Conservation (phyloP, 2,888 invertebrate genomes). For the Ametastegia equiseti region DNA sequence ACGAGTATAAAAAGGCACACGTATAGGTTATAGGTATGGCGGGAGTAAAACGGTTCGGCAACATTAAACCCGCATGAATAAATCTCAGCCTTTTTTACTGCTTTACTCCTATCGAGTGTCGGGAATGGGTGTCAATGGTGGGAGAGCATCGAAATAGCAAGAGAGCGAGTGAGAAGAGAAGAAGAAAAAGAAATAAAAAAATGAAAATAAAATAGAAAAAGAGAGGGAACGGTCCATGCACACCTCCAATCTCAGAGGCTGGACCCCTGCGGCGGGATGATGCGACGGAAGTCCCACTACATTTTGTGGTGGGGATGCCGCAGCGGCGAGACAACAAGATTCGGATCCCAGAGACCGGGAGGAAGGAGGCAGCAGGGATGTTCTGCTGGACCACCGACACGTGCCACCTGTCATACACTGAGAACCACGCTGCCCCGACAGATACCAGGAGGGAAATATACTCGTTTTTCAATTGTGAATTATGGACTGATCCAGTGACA, state of each 20-base stretch:
- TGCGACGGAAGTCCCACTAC: conserved; percentile 59
- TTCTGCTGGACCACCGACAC: conserved; percentile 68
- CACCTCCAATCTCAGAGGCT: conserved; percentile 60
- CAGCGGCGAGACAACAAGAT: conserved; percentile 9
- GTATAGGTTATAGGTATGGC: background rate
- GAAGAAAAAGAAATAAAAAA: background rate
- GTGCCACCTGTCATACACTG: conserved; percentile 70
- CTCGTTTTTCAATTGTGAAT: background rate
- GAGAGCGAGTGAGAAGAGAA: conserved; percentile 37
- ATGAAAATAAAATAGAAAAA: too few relatives aligned
- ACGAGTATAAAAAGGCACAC: background rate
- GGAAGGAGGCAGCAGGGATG: conserved; percentile 57
- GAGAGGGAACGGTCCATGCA: conserved; percentile 55
- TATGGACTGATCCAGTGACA: too few relatives aligned
- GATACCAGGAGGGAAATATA: background rate
- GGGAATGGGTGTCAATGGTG: conserved; percentile 50
- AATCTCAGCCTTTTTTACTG: conserved; percentile 57
- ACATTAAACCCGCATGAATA: conserved; percentile 59
- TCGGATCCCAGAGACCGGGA: background rate
- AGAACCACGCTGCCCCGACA: background rate
- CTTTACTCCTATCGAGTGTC: conserved; percentile 56
- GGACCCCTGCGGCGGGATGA: conserved; percentile 60
- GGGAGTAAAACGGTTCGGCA: conserved; percentile 31
- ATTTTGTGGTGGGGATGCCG: conserved; percentile 63
- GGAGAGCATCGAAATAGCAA: conserved; percentile 2